Evolutionary conservation across 2,888 invertebrate genomes (phyloP), one percentile per base, ranked within the genome.

Genomic region (Caenorhabditis imperialis): DNA sequence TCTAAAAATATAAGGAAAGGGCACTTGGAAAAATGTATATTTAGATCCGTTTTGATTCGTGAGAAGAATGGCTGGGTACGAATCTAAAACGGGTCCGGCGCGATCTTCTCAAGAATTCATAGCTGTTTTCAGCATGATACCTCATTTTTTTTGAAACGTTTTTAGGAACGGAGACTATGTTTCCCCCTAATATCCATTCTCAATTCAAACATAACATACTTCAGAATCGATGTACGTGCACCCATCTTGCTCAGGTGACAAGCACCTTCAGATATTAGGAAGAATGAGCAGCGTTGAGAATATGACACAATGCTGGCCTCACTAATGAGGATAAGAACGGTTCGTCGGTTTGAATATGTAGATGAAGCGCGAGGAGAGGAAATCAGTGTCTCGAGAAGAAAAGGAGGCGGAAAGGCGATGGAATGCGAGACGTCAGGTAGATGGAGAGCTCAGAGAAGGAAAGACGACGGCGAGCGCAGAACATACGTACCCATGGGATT

Each of bases 191-290:
- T 18, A 47, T 14, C 12, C 18, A 44, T n/a, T 16, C 42, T 30
- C 16, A 51, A 4, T n/a, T 14, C 12, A 42, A 38, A 10, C 22
- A 10, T 27, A 27, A 54, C 63, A 47, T 65, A 55, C 65, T 33
- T 30, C n/a, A 48, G 20, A 40, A 25, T 33, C 14, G 65, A 65
- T n/a, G 47, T 27, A 14, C 55, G 55, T 16, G 20, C 50, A 57
- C 65, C 65, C 65, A 65, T 63, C 20, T 30, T 27, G 18, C 10
- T 37, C 37, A 25, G 20, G 38, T 27, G 51, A 22, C 16, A 35
- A 35, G 23, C 38, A 22, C 18, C 16, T 18, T 35, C 30, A n/a
- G n/a, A n/a, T n/a, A n/a, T n/a, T n/a, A n/a, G n/a, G n/a, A n/a
- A n/a, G n/a, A 40, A 16, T 40, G 40, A 5, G 40, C n/a, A 5